Conservation (phyloP, 2,888 invertebrate genomes). For the Strigamia transsilvanica region DNA sequence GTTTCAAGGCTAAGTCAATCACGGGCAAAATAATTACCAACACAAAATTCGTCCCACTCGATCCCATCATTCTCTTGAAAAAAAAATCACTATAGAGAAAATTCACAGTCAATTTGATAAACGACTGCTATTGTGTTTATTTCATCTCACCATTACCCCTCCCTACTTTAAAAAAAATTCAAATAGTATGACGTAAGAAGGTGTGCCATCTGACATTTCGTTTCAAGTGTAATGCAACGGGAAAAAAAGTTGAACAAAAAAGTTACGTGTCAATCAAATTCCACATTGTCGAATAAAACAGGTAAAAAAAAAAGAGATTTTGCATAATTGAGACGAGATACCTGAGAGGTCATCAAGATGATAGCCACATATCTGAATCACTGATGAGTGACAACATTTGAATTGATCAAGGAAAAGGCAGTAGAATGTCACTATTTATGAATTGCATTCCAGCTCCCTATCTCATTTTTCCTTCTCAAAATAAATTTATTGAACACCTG, state of each 20-base stretch:
- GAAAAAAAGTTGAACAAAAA: constrained; percentile 7
- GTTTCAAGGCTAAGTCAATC: constrained; percentile 45
- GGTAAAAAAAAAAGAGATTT: neutral
- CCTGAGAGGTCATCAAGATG: constrained; percentile 46
- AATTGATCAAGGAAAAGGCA: constrained; percentile 47
- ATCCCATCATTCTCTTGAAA: constrained; percentile 2
- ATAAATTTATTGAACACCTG: constrained; percentile 49
- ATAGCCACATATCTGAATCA: constrained; percentile 47
- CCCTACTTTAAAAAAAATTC: neutral
- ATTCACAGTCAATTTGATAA: constrained; percentile 49
- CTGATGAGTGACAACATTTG: constrained; percentile 48
- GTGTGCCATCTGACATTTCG: constrained; percentile 37
- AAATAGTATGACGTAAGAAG: neutral
- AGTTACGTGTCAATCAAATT: constrained; percentile 18
- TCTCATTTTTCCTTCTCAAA: constrained; percentile 49
- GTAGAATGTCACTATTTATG: constrained; percentile 44
- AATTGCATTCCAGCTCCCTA: constrained; percentile 49
- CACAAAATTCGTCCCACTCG: constrained; percentile 41
- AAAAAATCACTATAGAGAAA: neutral
- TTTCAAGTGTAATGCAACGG: neutral
- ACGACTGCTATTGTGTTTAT: constrained; percentile 47
- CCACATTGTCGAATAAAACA: neutral
- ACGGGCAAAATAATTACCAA: constrained; percentile 48
- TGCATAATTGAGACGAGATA: constrained; percentile 40
- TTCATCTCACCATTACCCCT: constrained; percentile 43